Percentiles rank a stretch among this genome's conserved stretches.
phyloP scores from a whole-genome alignment of 64 coral and sea anemone genomes.

The Actinia equina region DNA sequence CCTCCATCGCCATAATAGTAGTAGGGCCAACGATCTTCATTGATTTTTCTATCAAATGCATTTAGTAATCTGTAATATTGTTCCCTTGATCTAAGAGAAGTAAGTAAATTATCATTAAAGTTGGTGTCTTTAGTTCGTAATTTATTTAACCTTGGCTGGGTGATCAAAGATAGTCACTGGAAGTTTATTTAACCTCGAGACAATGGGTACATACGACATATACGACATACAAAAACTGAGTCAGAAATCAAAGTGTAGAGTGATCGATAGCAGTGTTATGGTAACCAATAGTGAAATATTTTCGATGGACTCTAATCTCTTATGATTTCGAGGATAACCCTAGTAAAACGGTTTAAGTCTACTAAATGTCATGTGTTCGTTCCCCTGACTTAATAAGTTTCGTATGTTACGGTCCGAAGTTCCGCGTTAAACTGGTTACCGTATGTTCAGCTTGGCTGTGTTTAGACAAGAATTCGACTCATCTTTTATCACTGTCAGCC shows the following conservation, averaged over 20 bases:
- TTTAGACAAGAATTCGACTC: slow-evolving; percentile 14
- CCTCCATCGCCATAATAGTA: no score
- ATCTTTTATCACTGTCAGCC: slow-evolving; percentile 17
- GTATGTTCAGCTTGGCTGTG: slow-evolving; percentile 1
- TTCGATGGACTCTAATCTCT: not conserved
- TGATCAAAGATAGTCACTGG: not conserved
- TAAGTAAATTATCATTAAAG: not conserved
- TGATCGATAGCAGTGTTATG: not conserved
- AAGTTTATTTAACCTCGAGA: not conserved
- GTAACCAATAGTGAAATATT: not conserved
- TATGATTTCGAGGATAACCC: not conserved
- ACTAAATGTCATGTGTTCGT: not conserved
- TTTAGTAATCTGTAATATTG: not conserved
- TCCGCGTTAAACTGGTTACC: slow-evolving; percentile 6
- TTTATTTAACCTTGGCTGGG: not conserved
- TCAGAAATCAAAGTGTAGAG: not conserved
- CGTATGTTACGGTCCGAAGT: not conserved
- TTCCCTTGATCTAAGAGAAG: not conserved
- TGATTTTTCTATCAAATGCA: no score
- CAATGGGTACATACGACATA: not conserved
- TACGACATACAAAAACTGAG: not conserved
- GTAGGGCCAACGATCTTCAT: no score
- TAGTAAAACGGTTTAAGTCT: not conserved
- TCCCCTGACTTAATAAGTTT: not conserved
- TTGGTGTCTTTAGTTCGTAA: not conserved